Evolutionary conservation across 2,797 vertebrate genomes (phyloP), one percentile per base, ranked within the genome.

Genomic region (Tamandua tetradactyla): DNA sequence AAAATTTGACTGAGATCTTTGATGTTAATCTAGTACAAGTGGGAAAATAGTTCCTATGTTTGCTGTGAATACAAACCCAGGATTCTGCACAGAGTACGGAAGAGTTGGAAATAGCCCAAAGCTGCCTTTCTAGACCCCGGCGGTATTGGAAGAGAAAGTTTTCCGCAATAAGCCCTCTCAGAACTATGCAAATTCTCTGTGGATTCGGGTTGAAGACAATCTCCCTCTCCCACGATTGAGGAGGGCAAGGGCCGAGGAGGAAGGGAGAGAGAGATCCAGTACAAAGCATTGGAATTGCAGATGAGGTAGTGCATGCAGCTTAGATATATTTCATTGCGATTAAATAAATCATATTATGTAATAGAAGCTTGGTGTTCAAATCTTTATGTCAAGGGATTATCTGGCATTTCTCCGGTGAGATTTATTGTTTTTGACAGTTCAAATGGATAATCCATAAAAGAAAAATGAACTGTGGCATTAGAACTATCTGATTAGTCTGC

Each of bases 101-200:
- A 37, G 32, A 20, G 5, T 40, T 5, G 30, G 55, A 5, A 23
- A 1, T 4, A 42, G 4, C 5, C 0, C 18, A 10, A 49, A 44
- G 68, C 5, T 32, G 18, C 9, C 1, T 35, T n/a, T 32, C 64
- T 18, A 1, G 12, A 3, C 15, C 11, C 32, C 3, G 4, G 22
- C 30, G 25, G 6, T 80, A 11, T 80, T 32, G 47, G 27, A 20
- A 35, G 23, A 42, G 57, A 32, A 35, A 3, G 1, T 2, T 37
- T 15, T 20, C 42, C 1, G 17, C 25, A 11, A 8, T n/a, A 3
- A 11, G 17, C 11, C 4, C 15, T 71, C 32, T 64, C 20, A 44
- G 66, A 52, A 5, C 37, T 3, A 30, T 49, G 13, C 7, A 2
- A 12, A 30, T 8, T 57, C 61, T 57, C 61, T 40, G 62, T 11